Percentiles rank a stretch among this genome's conserved stretches.
Evolutionary conservation across 35 echinoderm and acorn worm genomes (phyloP).

Genomic region (Heliocidaris tuberculata): DNA sequence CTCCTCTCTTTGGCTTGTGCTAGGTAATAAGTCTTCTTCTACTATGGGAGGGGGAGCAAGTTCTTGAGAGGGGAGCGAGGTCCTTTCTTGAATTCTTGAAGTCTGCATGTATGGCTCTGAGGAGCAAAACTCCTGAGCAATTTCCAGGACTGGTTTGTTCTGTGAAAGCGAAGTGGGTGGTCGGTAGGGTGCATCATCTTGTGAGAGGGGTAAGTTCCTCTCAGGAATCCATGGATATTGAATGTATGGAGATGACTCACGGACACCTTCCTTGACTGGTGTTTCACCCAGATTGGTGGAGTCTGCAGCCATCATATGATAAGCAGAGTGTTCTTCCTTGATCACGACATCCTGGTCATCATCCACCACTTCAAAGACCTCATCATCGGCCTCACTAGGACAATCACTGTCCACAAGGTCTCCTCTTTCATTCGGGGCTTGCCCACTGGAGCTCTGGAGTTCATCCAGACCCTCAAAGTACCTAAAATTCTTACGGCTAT

Average conservation of each 20-base stretch:
- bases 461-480: background rate
- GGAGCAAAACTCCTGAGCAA: background rate
- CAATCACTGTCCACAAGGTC: background rate
- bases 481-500: background rate
- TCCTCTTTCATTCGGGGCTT: too few relatives aligned
- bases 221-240: background rate
- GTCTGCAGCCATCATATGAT: conserved; percentile 24
- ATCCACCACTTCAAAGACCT: background rate
- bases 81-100: background rate
- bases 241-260: background rate
- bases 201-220: background rate
- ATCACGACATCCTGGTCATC: background rate
- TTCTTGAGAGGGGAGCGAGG: background rate
- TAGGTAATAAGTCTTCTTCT: background rate
- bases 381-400: background rate
- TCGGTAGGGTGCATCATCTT: background rate
- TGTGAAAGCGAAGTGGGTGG: background rate
- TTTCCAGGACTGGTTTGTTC: background rate
- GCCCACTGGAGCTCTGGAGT: too few relatives aligned
- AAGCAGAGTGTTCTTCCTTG: background rate
- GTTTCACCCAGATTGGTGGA: background rate
- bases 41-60: background rate
- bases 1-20: background rate
- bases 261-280: background rate
- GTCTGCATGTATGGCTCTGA: background rate